These are phyloP conservation scores for Sesia apiformis DNA, from an alignment of 2,888 invertebrate genomes.

Conservation along the genomic window DNA sequence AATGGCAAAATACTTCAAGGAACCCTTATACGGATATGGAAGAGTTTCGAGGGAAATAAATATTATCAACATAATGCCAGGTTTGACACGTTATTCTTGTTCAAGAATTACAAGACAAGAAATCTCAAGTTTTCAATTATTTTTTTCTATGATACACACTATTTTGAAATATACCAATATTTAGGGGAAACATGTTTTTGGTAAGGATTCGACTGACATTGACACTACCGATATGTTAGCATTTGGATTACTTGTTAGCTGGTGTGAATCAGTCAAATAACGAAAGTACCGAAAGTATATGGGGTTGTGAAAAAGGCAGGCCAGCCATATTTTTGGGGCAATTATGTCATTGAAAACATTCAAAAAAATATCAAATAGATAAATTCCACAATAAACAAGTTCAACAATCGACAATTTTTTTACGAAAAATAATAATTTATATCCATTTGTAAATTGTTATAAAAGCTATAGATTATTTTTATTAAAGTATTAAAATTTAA, in stretches of 20 bases:
- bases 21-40: not conserved
- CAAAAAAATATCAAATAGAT: conserved; percentile 2
- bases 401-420: no score
- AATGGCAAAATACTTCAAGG: conserved; percentile 2
- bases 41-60: not conserved
- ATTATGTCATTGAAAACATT: not conserved
- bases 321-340: conserved; percentile 1
- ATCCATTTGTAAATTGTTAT: no score
- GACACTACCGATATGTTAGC: not conserved
- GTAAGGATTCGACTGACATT: not conserved
- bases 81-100: not conserved
- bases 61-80: not conserved
- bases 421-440: no score
- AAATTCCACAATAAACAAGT: no score
- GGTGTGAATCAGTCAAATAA: not conserved
- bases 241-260: no score
- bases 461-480: no score
- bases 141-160: conserved; percentile 1
- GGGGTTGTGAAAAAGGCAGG: not conserved
- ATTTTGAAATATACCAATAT: not conserved
- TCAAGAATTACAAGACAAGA: not conserved
- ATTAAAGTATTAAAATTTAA: no score
- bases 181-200: not conserved
- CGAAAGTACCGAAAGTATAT: not conserved
- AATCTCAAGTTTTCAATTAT: conserved; percentile 1